A percentile compares a stretch with the other conserved stretches of the same genome.
Conservation (phyloP, 2,888 invertebrate genomes). For the Trilocha varians region DNA sequence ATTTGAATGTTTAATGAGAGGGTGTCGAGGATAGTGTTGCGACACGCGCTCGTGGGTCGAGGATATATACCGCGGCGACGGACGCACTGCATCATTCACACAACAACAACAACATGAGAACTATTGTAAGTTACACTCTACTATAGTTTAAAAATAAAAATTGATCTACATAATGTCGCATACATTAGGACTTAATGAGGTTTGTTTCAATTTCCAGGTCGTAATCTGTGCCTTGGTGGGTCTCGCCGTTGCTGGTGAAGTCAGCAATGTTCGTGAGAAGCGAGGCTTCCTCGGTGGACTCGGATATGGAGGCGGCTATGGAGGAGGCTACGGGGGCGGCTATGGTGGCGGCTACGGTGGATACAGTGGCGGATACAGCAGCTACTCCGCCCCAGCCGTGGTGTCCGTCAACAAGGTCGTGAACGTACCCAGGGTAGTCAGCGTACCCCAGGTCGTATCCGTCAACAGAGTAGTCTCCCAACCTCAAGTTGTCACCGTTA, state of each 20-base stretch:
- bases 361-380: conserved; percentile 7
- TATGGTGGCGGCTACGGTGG: conserved; percentile 10
- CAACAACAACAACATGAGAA: conserved; percentile 10
- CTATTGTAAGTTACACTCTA: conserved; percentile 14
- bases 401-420: conserved; percentile 30
- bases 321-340: no score
- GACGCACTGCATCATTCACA: not conserved
- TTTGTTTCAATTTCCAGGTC: conserved; percentile 12
- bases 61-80: not conserved
- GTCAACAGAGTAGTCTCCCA: conserved; percentile 34
- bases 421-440: conserved; percentile 29
- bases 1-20: no score
- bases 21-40: not conserved
- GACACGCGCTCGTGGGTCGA: not conserved
- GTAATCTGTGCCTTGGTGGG: conserved; percentile 18
- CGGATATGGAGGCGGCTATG: conserved; percentile 14
- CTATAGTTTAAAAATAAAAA: no score
- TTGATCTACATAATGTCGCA: no score
- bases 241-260: conserved; percentile 16
- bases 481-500: conserved; percentile 34
- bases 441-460: conserved; percentile 24
- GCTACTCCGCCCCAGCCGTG: conserved; percentile 21
- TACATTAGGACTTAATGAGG: no score
- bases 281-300: conserved; percentile 18
- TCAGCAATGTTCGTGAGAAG: conserved; percentile 20